These are phyloP conservation scores for Elachura formosa DNA, from an alignment of 2,113 vertebrate genomes.

Conservation along the genomic window DNA sequence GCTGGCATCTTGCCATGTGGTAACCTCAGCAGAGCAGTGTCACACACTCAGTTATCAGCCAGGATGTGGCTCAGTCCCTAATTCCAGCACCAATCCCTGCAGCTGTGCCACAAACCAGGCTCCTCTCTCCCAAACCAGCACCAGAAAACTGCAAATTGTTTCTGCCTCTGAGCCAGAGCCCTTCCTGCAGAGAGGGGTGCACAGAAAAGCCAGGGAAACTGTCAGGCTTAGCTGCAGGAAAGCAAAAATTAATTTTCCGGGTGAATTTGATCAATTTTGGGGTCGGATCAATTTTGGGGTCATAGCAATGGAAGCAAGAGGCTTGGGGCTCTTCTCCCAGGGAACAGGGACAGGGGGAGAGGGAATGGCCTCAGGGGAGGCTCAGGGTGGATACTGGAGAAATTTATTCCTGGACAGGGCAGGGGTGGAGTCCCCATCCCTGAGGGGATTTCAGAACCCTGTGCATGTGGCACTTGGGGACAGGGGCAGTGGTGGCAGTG, in stretches of 20 bases:
- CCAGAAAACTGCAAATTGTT: background rate
- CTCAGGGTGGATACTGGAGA: fast-evolving
- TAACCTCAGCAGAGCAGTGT: background rate
- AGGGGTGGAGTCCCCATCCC: background rate
- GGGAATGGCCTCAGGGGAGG: background rate
- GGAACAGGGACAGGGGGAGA: background rate
- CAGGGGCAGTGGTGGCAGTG: fast-evolving
- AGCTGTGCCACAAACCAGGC: background rate
- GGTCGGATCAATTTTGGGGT: background rate
- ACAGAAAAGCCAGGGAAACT: background rate
- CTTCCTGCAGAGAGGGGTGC: background rate
- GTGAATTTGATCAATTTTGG: background rate
- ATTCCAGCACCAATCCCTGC: background rate
- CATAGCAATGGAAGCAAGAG: background rate
- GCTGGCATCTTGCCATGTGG: background rate
- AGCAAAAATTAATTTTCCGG: background rate
- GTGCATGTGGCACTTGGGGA: background rate
- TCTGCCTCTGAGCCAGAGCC: background rate
- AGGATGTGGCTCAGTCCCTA: background rate
- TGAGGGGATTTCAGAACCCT: background rate
- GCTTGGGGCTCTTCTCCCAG: background rate
- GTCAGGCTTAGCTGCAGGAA: background rate
- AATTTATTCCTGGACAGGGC: background rate
- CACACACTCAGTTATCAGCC: background rate
- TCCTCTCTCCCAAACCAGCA: background rate